Evolutionary conservation across 2,113 vertebrate species (phyloP).

Genomic region (Thunnus thynnus): DNA sequence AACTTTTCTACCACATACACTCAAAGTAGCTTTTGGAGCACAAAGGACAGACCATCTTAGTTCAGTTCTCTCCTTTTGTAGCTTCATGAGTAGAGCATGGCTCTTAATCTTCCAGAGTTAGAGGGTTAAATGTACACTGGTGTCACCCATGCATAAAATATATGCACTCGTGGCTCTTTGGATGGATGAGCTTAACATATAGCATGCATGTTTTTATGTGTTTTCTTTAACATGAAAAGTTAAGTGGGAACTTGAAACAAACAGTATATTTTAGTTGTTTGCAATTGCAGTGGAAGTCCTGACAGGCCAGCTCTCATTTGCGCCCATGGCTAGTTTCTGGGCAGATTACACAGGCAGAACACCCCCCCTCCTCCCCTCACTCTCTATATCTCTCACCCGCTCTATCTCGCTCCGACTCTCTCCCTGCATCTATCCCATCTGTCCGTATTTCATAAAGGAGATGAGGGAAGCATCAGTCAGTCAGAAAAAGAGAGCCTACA

Average conservation of each 20-base stretch:
- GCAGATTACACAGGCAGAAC: constrained; percentile 72
- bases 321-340: constrained; percentile 75
- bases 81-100: not conserved
- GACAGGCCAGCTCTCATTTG: constrained; percentile 41
- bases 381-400: constrained; percentile 60
- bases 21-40: not conserved
- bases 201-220: not conserved
- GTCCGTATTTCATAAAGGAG: constrained; percentile 66
- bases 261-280: constrained; percentile 8
- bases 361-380: constrained; percentile 50
- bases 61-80: not conserved
- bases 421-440: constrained; percentile 71
- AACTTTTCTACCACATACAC: not conserved
- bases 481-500: constrained; percentile 41
- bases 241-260: not conserved
- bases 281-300: constrained; percentile 21
- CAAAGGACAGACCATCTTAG: not conserved
- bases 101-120: constrained; percentile 20
- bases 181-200: not conserved
- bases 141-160: constrained; percentile 18
- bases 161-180: not conserved
- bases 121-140: constrained; percentile 15
- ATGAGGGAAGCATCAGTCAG: constrained; percentile 54
- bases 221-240: not conserved
- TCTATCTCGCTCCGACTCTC: constrained; percentile 54